Conservation (phyloP, 2,888 invertebrate species). For the Yponomeuta malinellus region DNA sequence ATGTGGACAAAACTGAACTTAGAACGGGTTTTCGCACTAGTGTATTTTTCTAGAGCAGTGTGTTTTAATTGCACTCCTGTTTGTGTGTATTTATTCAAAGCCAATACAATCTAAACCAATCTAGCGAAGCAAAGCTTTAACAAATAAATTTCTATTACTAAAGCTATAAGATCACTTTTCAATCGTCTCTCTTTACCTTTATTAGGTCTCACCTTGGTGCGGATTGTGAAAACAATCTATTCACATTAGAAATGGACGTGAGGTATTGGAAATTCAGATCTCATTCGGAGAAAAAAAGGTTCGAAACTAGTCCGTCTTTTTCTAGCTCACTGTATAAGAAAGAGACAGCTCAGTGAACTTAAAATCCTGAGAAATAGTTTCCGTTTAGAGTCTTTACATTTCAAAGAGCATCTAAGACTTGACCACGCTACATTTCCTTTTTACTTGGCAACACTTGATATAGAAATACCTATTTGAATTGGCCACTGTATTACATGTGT, state of each 20-base stretch:
- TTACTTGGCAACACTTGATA: too few species aligned
- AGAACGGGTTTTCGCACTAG: too few species aligned
- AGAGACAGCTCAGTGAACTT: not conserved
- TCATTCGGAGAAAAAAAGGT: not conserved
- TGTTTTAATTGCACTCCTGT: not conserved
- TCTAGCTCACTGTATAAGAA: not conserved
- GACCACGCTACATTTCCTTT: too few species aligned
- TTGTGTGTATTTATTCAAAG: not conserved
- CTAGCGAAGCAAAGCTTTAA: not conserved
- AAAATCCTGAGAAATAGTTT: too few species aligned
- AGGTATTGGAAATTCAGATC: not conserved
- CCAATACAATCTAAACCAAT: not conserved
- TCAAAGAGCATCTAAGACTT: too few species aligned
- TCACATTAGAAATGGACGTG: slow-evolving; percentile 4
- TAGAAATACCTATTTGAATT: too few species aligned
- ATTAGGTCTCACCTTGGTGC: not conserved
- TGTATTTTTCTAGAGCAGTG: too few species aligned
- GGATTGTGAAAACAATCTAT: not conserved
- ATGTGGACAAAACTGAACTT: too few species aligned
- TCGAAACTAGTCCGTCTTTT: slow-evolving; percentile 10
- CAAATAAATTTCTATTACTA: not conserved
- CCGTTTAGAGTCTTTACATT: too few species aligned
- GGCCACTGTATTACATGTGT: too few species aligned
- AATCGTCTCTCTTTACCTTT: not conserved
- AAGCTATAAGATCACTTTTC: not conserved